Evolutionary conservation across 2,888 invertebrate species (phyloP).

Genomic region (Litoditis marina): DNA sequence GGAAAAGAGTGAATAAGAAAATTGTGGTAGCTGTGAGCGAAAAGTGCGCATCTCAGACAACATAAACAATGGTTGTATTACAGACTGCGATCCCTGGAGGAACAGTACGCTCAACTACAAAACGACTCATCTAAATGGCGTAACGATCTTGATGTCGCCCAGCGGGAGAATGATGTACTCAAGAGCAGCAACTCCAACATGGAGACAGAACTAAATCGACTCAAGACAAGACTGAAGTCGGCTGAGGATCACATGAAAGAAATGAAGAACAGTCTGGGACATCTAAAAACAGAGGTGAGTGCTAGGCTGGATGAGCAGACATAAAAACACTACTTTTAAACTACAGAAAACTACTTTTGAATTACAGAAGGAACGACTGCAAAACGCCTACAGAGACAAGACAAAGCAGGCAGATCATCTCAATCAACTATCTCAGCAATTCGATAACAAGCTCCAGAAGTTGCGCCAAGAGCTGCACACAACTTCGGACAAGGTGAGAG

Average conservation of each 20-base stretch:
- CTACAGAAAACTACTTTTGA: not conserved
- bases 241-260: conserved; percentile 53
- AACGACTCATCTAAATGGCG: conserved; percentile 47
- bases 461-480: conserved; percentile 54
- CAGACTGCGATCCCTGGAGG: conserved; percentile 50
- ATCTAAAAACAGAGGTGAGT: conserved; percentile 48
- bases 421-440: conserved; percentile 49
- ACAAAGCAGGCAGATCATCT: conserved; percentile 57
- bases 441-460: conserved; percentile 53
- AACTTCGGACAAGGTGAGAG: conserved; percentile 56
- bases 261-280: conserved; percentile 41
- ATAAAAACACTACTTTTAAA: no score
- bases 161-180: conserved; percentile 51
- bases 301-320: no score
- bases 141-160: conserved; percentile 40
- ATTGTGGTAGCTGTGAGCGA: no score
- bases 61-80: no score
- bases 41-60: no score
- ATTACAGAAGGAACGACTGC: conserved; percentile 53
- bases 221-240: conserved; percentile 47
- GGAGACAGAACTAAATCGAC: conserved; percentile 45
- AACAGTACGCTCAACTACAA: conserved; percentile 50
- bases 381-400: conserved; percentile 58
- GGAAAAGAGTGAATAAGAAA: no score
- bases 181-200: conserved; percentile 47